Evolutionary conservation across 2,113 vertebrate species (phyloP), one percentile per base, ranked within the genome.

Genomic region (Oceanites oceanicus): DNA sequence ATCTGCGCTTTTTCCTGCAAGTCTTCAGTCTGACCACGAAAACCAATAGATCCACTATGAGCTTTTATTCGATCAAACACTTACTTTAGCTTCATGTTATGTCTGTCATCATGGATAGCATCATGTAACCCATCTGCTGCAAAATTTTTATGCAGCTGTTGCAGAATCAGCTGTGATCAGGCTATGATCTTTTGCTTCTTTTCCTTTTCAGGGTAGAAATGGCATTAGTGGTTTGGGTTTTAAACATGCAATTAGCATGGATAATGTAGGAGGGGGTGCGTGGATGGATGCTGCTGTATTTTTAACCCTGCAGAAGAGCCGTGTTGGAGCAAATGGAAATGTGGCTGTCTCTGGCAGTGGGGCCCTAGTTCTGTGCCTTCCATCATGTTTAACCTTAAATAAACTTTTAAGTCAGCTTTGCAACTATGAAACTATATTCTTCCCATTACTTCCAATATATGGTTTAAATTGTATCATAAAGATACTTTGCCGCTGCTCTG

Each of bases 251-350:
- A 45, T 61, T 10, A 53, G 36, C 5, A 4, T 70, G 59, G 56
- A 7, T 72, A 18, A 15, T 10, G 25, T 72, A 9, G 22, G 44
- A 52, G 9, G 10, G 25, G 11, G 6, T 45, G 6, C 2, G 2
- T 61, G 44, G 38, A 10, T 61, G 40, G 38, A 11, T 82, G 38
- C 47, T 73, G 12, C 61, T 40, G 10, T 17, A 7, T 38, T 75
- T 82, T 49, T n/a, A 90, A 52, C 25, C 34, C 40, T 62, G 42
- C 50, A 40, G 32, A 58, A 83, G 55, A 77, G 55, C 59, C 5
- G 2, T 0, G 0, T 6, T 85, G 63, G 42, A 68, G 5, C 15
- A 56, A 62, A 63, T 2, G 7, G 30, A 29, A 61, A 58, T 27
- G 30, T 19, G 36, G 30, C 36, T 34, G 5, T 10, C 44, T 85